A percentile compares a stretch with the other conserved stretches of the same genome.
Conservation (phyloP, 2,113 vertebrate species). For the Aptenodytes forsteri region DNA sequence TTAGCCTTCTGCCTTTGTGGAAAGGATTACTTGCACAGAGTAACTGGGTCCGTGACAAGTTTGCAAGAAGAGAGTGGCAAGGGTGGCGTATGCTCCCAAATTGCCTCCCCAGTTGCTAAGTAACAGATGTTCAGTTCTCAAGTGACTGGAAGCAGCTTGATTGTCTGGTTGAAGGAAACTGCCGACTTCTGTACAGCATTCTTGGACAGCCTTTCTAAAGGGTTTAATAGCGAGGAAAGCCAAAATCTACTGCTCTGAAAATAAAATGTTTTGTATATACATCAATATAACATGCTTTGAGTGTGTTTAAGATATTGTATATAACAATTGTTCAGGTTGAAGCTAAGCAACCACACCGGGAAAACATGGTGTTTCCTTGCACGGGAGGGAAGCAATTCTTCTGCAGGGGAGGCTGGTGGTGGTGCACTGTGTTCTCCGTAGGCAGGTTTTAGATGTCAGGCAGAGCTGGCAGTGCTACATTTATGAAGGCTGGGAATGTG, state of each 20-base stretch:
- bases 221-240: neutral
- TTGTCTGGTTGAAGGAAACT: neutral
- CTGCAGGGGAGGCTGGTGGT: neutral
- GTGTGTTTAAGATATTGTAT: neutral
- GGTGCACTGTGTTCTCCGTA: neutral
- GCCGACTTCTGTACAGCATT: neutral
- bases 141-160: neutral
- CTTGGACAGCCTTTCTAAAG: neutral
- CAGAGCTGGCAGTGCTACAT: neutral
- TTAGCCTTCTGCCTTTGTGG: neutral
- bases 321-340: neutral
- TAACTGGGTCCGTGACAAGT: neutral
- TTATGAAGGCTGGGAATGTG: neutral
- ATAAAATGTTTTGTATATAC: rapidly evolving
- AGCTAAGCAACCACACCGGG: neutral
- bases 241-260: neutral
- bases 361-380: neutral
- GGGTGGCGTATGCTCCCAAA: neutral
- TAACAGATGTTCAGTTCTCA: neutral
- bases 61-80: neutral
- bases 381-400: neutral
- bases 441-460: neutral
- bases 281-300: rapidly evolving
- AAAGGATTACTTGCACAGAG: neutral
- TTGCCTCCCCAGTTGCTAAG: slow-evolving; percentile 1